phyloP scores from a whole-genome alignment of 2,888 invertebrate species.

The Chloromyia formosa region DNA sequence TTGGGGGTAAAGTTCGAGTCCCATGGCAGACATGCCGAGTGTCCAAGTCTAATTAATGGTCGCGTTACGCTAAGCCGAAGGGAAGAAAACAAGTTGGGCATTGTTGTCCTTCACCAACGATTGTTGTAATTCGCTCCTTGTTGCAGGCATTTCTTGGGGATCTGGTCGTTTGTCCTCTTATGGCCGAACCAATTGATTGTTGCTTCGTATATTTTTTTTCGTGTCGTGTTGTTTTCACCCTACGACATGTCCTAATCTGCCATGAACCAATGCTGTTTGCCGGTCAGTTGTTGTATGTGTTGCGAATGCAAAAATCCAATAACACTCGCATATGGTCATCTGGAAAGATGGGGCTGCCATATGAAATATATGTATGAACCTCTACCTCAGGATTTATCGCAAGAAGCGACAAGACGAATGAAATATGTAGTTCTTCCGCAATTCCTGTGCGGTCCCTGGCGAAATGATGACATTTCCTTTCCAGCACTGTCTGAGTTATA shows the following conservation, averaged over 20 bases:
- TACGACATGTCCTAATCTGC: conserved; percentile 35
- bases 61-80: conserved; percentile 31
- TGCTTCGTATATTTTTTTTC: not conserved
- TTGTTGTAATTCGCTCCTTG: conserved; percentile 17
- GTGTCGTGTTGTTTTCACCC: conserved; percentile 27
- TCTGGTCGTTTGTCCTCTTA: conserved; percentile 17
- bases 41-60: conserved; percentile 42
- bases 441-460: no score
- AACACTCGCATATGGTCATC: conserved; percentile 40
- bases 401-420: no score
- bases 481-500: no score
- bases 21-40: conserved; percentile 8
- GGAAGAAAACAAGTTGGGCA: conserved; percentile 30
- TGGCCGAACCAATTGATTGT: conserved; percentile 29
- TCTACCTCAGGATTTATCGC: no score
- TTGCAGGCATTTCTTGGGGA: conserved; percentile 22
- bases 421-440: no score
- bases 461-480: no score
- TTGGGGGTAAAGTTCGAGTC: conserved; percentile 27
- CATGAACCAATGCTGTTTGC: not conserved
- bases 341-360: conserved; percentile 44
- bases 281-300: conserved; percentile 28
- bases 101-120: conserved; percentile 31
- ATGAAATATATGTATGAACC: conserved; percentile 26
- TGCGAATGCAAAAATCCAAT: conserved; percentile 43